A percentile compares a stretch with the other conserved stretches of the same genome.
Conservation (phyloP, 2,888 invertebrate genomes). For the Zaprionus lineosus region DNA sequence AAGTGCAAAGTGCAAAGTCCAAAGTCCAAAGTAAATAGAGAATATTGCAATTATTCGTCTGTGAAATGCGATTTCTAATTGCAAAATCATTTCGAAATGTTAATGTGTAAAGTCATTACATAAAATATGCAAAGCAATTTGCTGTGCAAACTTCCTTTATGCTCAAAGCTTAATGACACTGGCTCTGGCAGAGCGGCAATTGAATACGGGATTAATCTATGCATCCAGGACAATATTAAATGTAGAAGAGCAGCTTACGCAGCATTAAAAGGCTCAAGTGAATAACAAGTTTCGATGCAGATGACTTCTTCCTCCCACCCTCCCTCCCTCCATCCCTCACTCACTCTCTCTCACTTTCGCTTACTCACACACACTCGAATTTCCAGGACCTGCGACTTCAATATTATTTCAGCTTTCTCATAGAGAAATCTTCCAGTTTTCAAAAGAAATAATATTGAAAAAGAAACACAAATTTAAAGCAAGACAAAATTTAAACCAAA, state of each 20-base stretch:
- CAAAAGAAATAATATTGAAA: neutral
- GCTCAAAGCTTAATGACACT: neutral
- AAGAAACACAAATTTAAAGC: neutral
- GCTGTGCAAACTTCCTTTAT: neutral
- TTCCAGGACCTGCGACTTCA: no score
- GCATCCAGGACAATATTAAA: no score
- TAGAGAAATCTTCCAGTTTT: no score
- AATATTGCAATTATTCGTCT: conserved; percentile 12
- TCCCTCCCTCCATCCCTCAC: no score
- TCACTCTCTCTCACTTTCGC: no score
- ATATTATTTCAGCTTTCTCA: no score
- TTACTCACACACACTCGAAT: no score
- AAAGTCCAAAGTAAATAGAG: conserved; percentile 1
- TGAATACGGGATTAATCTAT: no score
- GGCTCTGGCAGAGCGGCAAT: neutral
- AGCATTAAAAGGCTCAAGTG: no score
- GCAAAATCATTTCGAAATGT: conserved; percentile 16
- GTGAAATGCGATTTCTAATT: conserved; percentile 10
- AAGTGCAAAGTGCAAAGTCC: conserved; percentile 5
- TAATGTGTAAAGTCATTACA: conserved; percentile 1
- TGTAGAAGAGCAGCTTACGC: no score
- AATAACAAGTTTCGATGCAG: no score
- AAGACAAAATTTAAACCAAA: neutral
- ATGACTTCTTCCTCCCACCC: no score
- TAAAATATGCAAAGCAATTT: conserved; percentile 5